Percentiles rank a stretch among this genome's conserved stretches.
These are phyloP conservation scores for Ceuthmochares aereus DNA, from an alignment of 2,113 vertebrate genomes.

Conservation along the genomic window DNA sequence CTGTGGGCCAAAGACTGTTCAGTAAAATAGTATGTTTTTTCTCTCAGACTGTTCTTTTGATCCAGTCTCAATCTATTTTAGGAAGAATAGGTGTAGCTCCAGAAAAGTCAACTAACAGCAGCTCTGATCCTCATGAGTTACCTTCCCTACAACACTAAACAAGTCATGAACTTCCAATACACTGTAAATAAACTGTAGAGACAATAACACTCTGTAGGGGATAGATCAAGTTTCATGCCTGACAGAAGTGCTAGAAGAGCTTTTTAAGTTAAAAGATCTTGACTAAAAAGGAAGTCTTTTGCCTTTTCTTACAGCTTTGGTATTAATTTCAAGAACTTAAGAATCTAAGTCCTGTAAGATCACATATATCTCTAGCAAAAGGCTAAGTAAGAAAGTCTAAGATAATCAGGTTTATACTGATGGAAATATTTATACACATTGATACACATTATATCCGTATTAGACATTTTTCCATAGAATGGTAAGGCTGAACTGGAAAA, in stretches of 20 bases:
- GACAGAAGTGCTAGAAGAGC: not conserved
- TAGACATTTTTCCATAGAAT: not conserved
- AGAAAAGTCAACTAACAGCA: not conserved
- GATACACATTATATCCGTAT: not conserved
- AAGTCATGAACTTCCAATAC: not conserved
- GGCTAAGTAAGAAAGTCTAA: not conserved
- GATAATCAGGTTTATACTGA: not conserved
- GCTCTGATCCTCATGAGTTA: accelerated
- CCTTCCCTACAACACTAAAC: not conserved
- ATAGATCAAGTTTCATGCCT: not conserved
- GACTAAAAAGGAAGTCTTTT: not conserved
- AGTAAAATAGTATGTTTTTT: not conserved
- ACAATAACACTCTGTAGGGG: not conserved
- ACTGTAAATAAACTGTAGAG: not conserved
- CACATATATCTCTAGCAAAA: not conserved
- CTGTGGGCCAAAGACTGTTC: not conserved
- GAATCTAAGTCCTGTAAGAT: not conserved
- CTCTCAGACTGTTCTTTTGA: not conserved
- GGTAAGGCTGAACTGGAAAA: not conserved
- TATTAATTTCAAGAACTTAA: not conserved
- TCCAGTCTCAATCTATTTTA: not conserved
- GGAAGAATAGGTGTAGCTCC: not conserved
- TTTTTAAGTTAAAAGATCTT: not conserved
- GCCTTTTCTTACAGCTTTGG: not conserved
- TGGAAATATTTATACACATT: not conserved